Evolutionary conservation across 2,113 vertebrate species (phyloP).

Genomic region (Fukomys damarensis): DNA sequence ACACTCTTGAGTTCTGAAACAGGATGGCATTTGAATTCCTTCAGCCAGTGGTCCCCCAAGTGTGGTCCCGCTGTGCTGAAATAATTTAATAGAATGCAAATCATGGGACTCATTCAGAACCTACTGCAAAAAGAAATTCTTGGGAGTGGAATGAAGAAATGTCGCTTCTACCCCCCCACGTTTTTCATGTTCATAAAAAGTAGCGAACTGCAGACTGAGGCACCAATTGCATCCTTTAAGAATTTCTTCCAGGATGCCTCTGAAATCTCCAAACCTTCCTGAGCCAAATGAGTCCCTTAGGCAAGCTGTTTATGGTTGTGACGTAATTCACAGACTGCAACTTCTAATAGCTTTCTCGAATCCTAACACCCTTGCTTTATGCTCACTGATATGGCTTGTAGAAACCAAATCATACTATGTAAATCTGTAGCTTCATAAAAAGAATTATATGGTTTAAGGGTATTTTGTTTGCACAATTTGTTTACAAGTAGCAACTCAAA

Average conservation of each 20-base stretch:
- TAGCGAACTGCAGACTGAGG: not conserved
- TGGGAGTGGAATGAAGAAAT: not conserved
- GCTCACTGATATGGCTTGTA: not conserved
- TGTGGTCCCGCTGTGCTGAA: rapidly evolving
- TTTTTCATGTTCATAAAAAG: not conserved
- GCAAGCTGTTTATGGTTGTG: not conserved
- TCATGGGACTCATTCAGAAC: not conserved
- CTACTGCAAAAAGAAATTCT: not conserved
- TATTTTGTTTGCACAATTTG: conserved; percentile 47
- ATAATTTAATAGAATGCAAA: not conserved
- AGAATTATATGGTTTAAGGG: not conserved
- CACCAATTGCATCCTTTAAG: not conserved
- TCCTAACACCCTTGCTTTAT: not conserved
- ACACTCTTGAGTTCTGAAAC: not conserved
- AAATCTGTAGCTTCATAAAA: conserved; percentile 2
- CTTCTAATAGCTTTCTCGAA: not conserved
- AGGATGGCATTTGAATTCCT: not conserved
- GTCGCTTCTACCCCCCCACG: not conserved
- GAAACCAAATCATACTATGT: not conserved
- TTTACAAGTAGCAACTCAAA: conserved; percentile 35
- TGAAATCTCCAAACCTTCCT: not conserved
- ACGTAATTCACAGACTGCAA: not conserved
- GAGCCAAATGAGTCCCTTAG: not conserved
- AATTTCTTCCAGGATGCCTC: not conserved
- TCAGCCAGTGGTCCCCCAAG: not conserved